phyloP scores from a whole-genome alignment of 2,888 invertebrate species.

The Tenthredo distinguenda region DNA sequence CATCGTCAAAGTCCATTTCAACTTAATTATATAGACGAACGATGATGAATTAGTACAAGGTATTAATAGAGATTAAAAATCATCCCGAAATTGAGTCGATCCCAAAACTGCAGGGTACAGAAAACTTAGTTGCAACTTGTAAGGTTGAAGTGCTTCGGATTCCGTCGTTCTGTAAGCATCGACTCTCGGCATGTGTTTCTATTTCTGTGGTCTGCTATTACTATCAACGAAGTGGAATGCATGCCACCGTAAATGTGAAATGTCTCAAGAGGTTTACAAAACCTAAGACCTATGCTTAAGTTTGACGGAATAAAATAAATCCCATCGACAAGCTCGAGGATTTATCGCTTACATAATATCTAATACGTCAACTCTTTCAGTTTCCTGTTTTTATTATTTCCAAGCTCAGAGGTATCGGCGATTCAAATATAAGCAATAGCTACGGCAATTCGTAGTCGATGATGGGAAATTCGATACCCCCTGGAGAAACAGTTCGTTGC shows the following conservation, averaged over 20 bases:
- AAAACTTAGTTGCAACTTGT: constrained; percentile 3
- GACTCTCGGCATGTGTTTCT: constrained; percentile 29
- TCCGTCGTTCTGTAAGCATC: constrained; percentile 28
- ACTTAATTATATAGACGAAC: background rate
- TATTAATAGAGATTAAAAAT: background rate
- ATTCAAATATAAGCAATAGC: background rate
- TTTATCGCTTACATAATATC: constrained; percentile 21
- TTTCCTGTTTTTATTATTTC: background rate
- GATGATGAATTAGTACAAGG: background rate
- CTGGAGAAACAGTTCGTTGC: background rate
- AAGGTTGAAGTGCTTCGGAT: constrained; percentile 27
- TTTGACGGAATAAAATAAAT: background rate
- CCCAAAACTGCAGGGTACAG: background rate
- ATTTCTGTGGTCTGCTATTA: constrained; percentile 40
- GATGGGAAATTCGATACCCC: constrained; percentile 1
- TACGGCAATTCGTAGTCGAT: background rate
- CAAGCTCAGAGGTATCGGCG: background rate
- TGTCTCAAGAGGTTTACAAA: constrained; percentile 5
- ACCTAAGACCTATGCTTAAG: background rate
- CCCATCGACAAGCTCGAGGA: background rate
- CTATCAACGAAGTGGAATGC: constrained; percentile 40
- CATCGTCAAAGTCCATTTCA: background rate
- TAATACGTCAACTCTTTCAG: background rate
- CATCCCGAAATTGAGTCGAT: background rate
- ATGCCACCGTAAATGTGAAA: constrained; percentile 7